Evolutionary conservation across 2,797 vertebrate genomes (phyloP).

Genomic region (Lacerta agilis): DNA sequence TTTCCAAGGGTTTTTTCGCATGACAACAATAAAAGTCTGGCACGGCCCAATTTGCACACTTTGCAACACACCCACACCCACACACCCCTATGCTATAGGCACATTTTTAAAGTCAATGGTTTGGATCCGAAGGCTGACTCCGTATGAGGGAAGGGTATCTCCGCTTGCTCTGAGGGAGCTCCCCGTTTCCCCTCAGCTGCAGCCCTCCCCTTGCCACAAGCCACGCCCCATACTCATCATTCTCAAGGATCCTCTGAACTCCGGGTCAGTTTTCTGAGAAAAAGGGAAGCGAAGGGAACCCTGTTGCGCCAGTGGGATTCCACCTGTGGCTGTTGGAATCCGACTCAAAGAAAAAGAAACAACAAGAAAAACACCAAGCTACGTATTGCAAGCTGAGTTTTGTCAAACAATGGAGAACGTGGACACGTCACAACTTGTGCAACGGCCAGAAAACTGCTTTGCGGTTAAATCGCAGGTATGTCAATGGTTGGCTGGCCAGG

Average conservation of each 20-base stretch:
- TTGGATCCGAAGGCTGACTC: constrained; percentile 26
- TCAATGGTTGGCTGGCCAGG: neutral
- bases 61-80: neutral
- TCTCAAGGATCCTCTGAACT: neutral
- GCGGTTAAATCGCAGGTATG: constrained; percentile 48
- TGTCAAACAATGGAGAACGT: constrained; percentile 52
- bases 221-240: neutral
- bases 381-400: constrained; percentile 41
- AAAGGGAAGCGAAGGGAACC: neutral
- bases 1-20: constrained; percentile 59
- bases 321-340: neutral
- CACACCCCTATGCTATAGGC: constrained; percentile 62
- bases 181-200: neutral
- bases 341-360: constrained; percentile 40
- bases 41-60: constrained; percentile 65
- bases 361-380: constrained; percentile 57
- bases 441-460: constrained; percentile 55
- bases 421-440: constrained; percentile 19
- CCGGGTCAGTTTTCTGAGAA: neutral
- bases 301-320: neutral
- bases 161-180: neutral
- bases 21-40: constrained; percentile 33
- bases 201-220: neutral
- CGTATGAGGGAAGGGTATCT: neutral
- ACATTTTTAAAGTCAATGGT: constrained; percentile 69